These are phyloP conservation scores for Aethina tumida DNA, from an alignment of 1,140 invertebrate genomes.

Conservation along the genomic window DNA sequence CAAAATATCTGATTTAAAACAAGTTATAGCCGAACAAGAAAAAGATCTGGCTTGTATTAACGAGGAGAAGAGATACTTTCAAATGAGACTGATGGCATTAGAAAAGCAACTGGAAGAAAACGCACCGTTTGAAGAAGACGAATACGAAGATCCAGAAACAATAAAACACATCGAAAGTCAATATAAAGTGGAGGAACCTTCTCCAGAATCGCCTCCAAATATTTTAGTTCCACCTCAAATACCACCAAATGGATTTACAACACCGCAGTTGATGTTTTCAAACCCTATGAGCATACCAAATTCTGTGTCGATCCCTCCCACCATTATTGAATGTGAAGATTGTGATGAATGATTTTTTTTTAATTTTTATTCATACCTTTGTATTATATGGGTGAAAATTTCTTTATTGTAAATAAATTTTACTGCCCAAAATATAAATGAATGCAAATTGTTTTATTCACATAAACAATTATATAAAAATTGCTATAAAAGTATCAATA, in stretches of 20 bases:
- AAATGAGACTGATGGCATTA: slow-evolving; percentile 31
- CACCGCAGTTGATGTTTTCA: slow-evolving; percentile 4
- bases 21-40: slow-evolving; percentile 44
- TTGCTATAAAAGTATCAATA: too few relatives aligned
- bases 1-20: slow-evolving; percentile 41
- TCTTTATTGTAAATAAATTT: too few relatives aligned
- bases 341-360: slow-evolving; percentile 15
- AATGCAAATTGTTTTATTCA: too few relatives aligned
- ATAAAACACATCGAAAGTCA: neutral
- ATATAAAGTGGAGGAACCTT: too few relatives aligned
- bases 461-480: too few relatives aligned
- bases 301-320: slow-evolving; percentile 32
- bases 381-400: slow-evolving; percentile 2
- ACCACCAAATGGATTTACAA: slow-evolving; percentile 7
- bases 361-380: neutral
- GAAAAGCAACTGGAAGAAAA: slow-evolving; percentile 22
- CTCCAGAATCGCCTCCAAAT: too few relatives aligned
- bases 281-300: too few relatives aligned
- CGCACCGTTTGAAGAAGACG: slow-evolving; percentile 25
- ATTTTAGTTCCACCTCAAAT: too few relatives aligned
- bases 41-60: slow-evolving; percentile 43
- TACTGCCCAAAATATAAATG: too few relatives aligned
- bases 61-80: slow-evolving; percentile 39
- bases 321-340: slow-evolving; percentile 34
- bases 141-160: slow-evolving; percentile 24